These are phyloP conservation scores for Cryptosula pallasiana DNA, from an alignment of 2,888 invertebrate genomes.

Conservation along the genomic window DNA sequence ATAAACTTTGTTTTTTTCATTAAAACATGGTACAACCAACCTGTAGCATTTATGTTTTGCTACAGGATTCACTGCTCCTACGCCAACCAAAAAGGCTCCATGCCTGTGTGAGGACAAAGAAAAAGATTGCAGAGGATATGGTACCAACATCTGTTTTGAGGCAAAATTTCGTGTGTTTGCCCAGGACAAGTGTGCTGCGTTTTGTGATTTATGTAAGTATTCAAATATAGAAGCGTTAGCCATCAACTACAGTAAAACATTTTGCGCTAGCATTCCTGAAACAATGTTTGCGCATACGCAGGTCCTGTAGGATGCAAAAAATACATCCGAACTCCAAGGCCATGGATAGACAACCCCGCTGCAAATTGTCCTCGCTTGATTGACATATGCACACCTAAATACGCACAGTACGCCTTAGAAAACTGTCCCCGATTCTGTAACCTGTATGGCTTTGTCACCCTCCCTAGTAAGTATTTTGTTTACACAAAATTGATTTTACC, in stretches of 20 bases:
- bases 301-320: not conserved
- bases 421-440: not conserved
- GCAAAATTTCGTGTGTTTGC: not conserved
- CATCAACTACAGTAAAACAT: too few species aligned
- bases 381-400: not conserved
- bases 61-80: not conserved
- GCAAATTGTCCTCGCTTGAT: not conserved
- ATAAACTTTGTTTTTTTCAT: too few species aligned
- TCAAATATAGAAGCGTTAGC: too few species aligned
- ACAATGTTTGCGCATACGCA: too few species aligned
- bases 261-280: too few species aligned
- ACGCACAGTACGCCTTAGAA: not conserved
- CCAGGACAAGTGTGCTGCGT: not conserved
- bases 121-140: not conserved
- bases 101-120: not conserved
- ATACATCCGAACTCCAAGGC: not conserved
- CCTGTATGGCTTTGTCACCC: not conserved
- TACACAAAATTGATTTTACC: too few species aligned
- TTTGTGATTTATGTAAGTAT: not conserved
- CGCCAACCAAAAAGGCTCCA: not conserved
- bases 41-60: too few species aligned
- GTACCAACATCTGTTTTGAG: not conserved
- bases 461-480: not conserved
- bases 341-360: not conserved
- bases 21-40: too few species aligned